Evolutionary conservation across 2,888 invertebrate genomes (phyloP).

Genomic region (Epirrhoe alternata): DNA sequence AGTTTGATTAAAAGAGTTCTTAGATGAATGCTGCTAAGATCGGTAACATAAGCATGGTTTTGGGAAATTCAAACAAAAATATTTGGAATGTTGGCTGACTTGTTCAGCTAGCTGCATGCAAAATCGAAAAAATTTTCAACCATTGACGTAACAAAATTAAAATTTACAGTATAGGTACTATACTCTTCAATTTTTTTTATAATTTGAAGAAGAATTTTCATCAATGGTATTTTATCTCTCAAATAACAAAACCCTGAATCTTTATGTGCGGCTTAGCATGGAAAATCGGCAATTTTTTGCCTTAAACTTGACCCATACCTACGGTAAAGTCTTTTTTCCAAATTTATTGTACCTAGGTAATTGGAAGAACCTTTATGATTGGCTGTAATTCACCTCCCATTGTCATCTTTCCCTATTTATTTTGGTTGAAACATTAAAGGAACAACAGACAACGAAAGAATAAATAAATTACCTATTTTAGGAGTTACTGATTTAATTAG

Average conservation of each 20-base stretch:
- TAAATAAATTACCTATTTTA: no score
- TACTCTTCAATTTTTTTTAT: constrained; percentile 8
- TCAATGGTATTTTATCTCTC: constrained; percentile 21
- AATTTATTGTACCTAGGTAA: no score
- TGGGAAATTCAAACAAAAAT: background rate
- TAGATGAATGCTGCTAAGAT: no score
- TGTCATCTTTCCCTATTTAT: no score
- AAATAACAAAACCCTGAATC: background rate
- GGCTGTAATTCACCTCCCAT: no score
- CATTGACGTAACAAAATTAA: constrained; percentile 12
- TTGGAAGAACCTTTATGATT: no score
- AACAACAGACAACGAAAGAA: no score
- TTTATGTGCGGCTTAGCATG: constrained; percentile 24
- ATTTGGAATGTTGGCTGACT: constrained; percentile 2
- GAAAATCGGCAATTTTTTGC: constrained; percentile 5
- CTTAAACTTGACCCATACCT: no score
- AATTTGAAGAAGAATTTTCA: constrained; percentile 7
- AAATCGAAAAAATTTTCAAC: constrained; percentile 24
- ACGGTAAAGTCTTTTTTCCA: no score
- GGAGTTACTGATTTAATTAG: no score
- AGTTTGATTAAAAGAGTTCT: no score
- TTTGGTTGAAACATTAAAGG: no score
- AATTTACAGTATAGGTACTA: constrained; percentile 16
- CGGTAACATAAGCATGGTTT: background rate
- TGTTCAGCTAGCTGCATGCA: constrained; percentile 26